Percentiles rank a stretch among this genome's conserved stretches.
Conservation (phyloP, 2,113 vertebrate genomes). For the Phaethornis superciliosus region DNA sequence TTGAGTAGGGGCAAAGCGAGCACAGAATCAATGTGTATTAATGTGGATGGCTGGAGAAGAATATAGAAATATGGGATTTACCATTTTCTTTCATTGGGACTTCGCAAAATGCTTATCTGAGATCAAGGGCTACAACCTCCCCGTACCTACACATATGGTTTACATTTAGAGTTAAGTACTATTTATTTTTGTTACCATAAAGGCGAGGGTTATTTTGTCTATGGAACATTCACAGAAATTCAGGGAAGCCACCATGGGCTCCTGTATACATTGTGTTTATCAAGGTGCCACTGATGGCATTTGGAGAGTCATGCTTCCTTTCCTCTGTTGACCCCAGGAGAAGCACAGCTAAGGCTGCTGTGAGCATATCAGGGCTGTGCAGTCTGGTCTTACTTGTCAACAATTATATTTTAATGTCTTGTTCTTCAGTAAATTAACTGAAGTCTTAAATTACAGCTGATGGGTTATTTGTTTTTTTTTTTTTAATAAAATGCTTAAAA, state of each 20-base stretch:
- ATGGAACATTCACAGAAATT: background rate
- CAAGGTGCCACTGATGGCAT: background rate
- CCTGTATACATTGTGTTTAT: background rate
- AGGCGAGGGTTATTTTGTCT: background rate
- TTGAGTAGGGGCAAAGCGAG: background rate
- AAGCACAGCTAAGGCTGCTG: background rate
- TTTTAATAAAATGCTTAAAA: background rate
- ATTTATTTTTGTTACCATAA: background rate
- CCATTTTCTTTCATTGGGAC: background rate
- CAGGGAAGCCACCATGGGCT: background rate
- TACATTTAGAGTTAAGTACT: background rate
- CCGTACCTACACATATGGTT: background rate
- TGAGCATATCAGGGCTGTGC: background rate
- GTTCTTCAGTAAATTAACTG: background rate
- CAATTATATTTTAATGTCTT: background rate
- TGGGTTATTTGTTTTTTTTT: background rate
- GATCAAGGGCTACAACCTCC: background rate
- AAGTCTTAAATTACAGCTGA: background rate
- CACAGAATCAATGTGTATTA: no score
- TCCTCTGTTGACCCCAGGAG: background rate
- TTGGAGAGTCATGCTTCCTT: background rate
- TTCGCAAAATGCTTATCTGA: background rate
- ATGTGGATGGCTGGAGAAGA: background rate
- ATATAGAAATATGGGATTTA: accelerated
- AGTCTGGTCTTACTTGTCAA: background rate